Base-by-base conservation (phyloP, 2,797 vertebrate species). In the Pseudochirops cupreus region DNA sequence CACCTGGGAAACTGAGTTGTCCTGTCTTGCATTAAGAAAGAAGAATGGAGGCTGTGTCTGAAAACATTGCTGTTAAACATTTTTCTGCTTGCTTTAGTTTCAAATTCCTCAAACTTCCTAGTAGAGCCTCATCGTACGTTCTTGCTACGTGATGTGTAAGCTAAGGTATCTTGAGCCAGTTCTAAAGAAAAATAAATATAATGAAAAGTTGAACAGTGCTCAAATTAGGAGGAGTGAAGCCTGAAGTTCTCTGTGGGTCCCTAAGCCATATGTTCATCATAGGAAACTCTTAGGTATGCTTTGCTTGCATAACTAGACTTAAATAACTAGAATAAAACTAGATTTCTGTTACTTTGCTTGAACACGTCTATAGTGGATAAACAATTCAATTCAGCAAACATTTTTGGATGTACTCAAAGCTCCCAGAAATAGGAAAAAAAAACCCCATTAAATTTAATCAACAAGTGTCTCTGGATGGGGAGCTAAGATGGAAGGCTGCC, bases 341-440 rank as follows among this genome's bases (percentile, higher is more conserved):
- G 67, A 39, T 7, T 82, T 39, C 16, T 82, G 2, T 82, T 82
- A 67, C 33, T 67, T n/a, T n/a, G n/a, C 11, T 67, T 67, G 33
- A 82, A 82, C 18, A 4, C 3, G 7, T 46, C n/a, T 82, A n/a
- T 67, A 67, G 12, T n/a, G 31, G 4, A 53, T 53, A 53, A 53
- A 53, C 58, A 67, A 13, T 46, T 82, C n/a, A 82, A 82, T 46
- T 82, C 18, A 82, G 24, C n/a, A 46, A 24, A 39, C 21, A 46
- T 46, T 82, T 82, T 24, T 55, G 14, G 92, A n/a, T 92, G n/a
- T 52, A 93, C 26, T 91, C 53, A 95, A 29, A 21, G 52, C 62
- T 95, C 92, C 91, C 28, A 91, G 50, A 96, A 96, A 97, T 87
- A 58, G 95, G 53, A 11, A 55, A 39, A 39, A 58, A 57, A 2